Evolutionary conservation across 2,113 vertebrate genomes (phyloP), one percentile per base, ranked within the genome.

Genomic region (Xyrauchen texanus): DNA sequence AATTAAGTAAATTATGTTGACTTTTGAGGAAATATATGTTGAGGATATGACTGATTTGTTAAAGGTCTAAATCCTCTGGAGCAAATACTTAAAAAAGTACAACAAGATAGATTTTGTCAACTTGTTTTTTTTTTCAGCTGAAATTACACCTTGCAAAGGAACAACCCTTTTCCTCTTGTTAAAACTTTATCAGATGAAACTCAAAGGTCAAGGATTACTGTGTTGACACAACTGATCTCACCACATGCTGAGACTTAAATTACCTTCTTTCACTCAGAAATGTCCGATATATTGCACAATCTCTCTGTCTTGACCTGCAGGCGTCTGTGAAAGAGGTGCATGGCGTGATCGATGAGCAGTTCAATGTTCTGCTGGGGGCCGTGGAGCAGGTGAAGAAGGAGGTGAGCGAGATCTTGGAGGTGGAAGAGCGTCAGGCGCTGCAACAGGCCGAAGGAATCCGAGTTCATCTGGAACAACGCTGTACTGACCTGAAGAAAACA

Each of bases 281-380:
- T 34, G 21, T 34, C 21, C 1, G 21, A 34, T 34, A 34, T 34
- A 34, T 21, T 42, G 11, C 3, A 46, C 12, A 44, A n/a, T 6
- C 8, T 57, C 66, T 34, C n/a, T n/a, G 21, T 34, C 21, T 3
- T 49, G 57, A 58, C 53, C 74, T 34, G 1, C 83, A 96, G 95
- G 87, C 87, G 12, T 96, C 94, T 0, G 93, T 96, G 83, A 88
- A 84, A 0, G 95, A 95, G 55, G 93, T 94, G 0, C 94, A 90
- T 3, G 82, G 4, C 0, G 89, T 91, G 58, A 91, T 94, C 0
- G 88, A 93, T 44, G 85, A 85, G 80, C 92, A 95, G 87, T 95
- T 96, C 8, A 86, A 87, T 49, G 84, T 87, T 8, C 92, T 96
- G 78, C 86, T 91, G 5, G 88, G 79, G 0, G 89, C 88, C 0